These are phyloP conservation scores for Sebastes goodei DNA, from an alignment of 2,797 vertebrate genomes.

Conservation along the genomic window DNA sequence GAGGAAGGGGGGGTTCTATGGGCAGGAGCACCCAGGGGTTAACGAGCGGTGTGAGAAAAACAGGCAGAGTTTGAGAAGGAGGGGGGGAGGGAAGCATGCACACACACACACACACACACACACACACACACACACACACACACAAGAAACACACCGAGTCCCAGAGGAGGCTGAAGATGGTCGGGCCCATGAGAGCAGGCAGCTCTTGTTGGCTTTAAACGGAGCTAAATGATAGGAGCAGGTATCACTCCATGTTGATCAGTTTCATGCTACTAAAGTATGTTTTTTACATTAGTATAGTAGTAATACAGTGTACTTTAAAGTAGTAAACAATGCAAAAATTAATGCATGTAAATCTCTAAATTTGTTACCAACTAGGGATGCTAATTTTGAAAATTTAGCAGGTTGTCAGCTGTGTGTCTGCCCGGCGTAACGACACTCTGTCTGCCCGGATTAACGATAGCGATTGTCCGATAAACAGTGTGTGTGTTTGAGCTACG, in stretches of 20 bases:
- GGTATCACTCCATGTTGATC: conserved; percentile 6
- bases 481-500: too few species aligned
- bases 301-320: background rate
- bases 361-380: too few species aligned
- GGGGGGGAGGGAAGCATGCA: conserved; percentile 41
- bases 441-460: too few species aligned
- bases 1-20: conserved; percentile 12
- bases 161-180: conserved; percentile 53
- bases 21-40: conserved; percentile 77
- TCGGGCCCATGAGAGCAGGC: conserved; percentile 31
- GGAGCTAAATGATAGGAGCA: conserved; percentile 28
- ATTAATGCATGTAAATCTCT: background rate
- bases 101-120: conserved; percentile 7
- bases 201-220: conserved; percentile 30
- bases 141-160: background rate
- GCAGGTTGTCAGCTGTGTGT: too few species aligned
- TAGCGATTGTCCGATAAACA: too few species aligned
- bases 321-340: background rate
- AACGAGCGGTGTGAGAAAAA: conserved; percentile 80
- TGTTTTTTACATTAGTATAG: background rate
- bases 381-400: too few species aligned
- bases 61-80: conserved; percentile 58
- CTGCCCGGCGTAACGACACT: too few species aligned
- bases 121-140: background rate
- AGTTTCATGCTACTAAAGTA: background rate